Evolutionary conservation across 2,797 vertebrate genomes (phyloP).

Genomic region (Schizopygopsis malacanthus): DNA sequence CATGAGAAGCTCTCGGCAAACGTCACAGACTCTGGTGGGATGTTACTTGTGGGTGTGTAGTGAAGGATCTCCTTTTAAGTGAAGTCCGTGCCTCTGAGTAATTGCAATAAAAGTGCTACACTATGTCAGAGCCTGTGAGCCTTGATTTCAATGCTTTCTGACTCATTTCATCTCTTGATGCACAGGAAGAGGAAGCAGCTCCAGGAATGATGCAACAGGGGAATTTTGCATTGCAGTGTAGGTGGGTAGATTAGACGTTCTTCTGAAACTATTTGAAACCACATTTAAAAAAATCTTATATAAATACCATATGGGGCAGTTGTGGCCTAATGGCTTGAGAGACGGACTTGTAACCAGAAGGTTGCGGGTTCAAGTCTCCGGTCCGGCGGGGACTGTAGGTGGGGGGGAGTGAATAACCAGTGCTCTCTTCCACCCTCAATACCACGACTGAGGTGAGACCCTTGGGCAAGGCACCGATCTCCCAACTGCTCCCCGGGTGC

Average conservation of each 20-base stretch:
- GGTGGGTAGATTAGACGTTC: not conserved
- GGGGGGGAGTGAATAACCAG: too few species aligned
- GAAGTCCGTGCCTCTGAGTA: constrained; percentile 79
- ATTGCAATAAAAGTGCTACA: constrained; percentile 78
- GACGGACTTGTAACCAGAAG: too few species aligned
- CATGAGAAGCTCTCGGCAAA: constrained; percentile 3
- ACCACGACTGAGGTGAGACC: too few species aligned
- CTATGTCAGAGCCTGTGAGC: constrained; percentile 36
- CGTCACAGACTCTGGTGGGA: constrained; percentile 56
- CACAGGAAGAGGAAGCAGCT: not conserved
- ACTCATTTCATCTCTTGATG: not conserved
- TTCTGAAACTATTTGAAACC: not conserved
- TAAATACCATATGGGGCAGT: not conserved
- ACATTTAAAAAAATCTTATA: not conserved
- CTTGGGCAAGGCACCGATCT: too few species aligned
- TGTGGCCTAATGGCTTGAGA: too few species aligned
- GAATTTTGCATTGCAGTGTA: not conserved
- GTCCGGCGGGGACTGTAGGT: too few species aligned
- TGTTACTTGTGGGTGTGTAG: constrained; percentile 64
- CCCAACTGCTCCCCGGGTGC: too few species aligned
- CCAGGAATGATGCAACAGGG: not conserved
- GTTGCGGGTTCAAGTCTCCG: too few species aligned
- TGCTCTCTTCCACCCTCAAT: too few species aligned
- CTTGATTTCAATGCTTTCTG: not conserved
- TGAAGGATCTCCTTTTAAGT: constrained; percentile 70